phyloP scores from a whole-genome alignment of 2,888 invertebrate genomes.

The Oxytorus armatus region DNA sequence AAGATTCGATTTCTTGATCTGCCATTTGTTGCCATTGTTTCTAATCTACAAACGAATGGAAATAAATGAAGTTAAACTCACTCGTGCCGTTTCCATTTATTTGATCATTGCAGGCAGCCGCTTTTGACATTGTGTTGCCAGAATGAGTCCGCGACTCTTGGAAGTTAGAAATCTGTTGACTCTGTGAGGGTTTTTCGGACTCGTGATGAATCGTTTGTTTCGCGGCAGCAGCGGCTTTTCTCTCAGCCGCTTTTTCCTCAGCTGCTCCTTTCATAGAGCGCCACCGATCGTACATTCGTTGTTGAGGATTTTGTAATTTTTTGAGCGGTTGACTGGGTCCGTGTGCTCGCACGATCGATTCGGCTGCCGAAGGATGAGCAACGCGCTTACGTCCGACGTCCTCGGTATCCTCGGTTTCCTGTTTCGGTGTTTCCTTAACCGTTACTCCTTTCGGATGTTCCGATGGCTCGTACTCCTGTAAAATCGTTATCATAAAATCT shows the following conservation, averaged over 20 bases:
- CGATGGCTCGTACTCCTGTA: slow-evolving; percentile 82
- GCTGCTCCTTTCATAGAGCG: slow-evolving; percentile 78
- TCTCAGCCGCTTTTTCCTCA: slow-evolving; percentile 75
- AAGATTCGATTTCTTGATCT: not conserved
- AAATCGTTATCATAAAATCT: too few species aligned
- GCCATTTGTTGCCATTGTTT: not conserved
- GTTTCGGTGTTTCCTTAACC: slow-evolving; percentile 71
- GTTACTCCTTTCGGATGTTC: slow-evolving; percentile 77
- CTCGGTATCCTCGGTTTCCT: slow-evolving; percentile 76
- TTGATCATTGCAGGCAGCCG: slow-evolving; percentile 69
- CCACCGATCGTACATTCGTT: slow-evolving; percentile 82
- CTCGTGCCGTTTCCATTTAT: slow-evolving; percentile 79
- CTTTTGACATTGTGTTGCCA: slow-evolving; percentile 43
- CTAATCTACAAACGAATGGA: not conserved
- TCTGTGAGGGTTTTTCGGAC: slow-evolving; percentile 21
- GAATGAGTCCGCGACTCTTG: slow-evolving; percentile 21
- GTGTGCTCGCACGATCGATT: slow-evolving; percentile 72
- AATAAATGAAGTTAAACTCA: not conserved
- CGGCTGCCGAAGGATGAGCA: slow-evolving; percentile 87
- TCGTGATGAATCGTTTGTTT: slow-evolving; percentile 18
- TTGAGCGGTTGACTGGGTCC: slow-evolving; percentile 76
- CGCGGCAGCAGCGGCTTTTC: slow-evolving; percentile 38
- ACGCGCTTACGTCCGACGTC: slow-evolving; percentile 88
- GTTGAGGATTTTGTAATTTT: slow-evolving; percentile 77
- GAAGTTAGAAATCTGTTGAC: slow-evolving; percentile 10